A percentile compares a stretch with the other conserved stretches of the same genome.
phyloP scores from a whole-genome alignment of 2,797 vertebrate genomes.

The Telmatherina bonti region DNA sequence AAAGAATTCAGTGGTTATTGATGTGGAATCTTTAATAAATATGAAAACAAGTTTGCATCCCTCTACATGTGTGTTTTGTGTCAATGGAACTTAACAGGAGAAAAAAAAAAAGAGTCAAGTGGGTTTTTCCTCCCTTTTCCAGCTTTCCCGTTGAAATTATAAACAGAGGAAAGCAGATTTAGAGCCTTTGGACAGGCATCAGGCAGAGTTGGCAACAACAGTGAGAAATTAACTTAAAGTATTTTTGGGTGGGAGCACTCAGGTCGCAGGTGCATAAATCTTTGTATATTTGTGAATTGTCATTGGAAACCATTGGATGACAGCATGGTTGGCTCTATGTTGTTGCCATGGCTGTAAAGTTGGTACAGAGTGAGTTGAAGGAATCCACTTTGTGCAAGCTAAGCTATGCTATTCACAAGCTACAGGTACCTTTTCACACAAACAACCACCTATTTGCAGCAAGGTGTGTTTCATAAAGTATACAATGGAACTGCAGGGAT shows the following conservation, averaged over 20 bases:
- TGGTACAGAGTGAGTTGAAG: neutral
- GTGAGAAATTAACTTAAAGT: slow-evolving; percentile 58
- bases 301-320: slow-evolving; percentile 50
- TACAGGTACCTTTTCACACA: neutral
- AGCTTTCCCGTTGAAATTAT: slow-evolving; percentile 64
- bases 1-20: slow-evolving; percentile 33
- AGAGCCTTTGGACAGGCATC: slow-evolving; percentile 67
- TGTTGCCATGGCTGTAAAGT: slow-evolving; percentile 8
- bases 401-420: neutral
- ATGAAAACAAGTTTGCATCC: neutral
- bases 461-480: slow-evolving; percentile 20
- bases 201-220: slow-evolving; percentile 64
- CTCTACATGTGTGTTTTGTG: slow-evolving; percentile 33
- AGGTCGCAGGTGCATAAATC: slow-evolving; percentile 62
- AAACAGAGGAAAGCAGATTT: slow-evolving; percentile 73
- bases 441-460: slow-evolving; percentile 27
- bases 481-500: neutral
- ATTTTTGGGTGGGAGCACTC: slow-evolving; percentile 55
- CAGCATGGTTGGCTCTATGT: slow-evolving; percentile 36
- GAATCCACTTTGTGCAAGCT: neutral
- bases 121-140: slow-evolving; percentile 63
- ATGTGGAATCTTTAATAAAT: slow-evolving; percentile 20
- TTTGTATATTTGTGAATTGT: slow-evolving; percentile 64
- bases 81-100: slow-evolving; percentile 38
- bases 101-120: slow-evolving; percentile 57